Conservation (phyloP, 2,888 invertebrate species). For the Myopa tessellatipennis region DNA sequence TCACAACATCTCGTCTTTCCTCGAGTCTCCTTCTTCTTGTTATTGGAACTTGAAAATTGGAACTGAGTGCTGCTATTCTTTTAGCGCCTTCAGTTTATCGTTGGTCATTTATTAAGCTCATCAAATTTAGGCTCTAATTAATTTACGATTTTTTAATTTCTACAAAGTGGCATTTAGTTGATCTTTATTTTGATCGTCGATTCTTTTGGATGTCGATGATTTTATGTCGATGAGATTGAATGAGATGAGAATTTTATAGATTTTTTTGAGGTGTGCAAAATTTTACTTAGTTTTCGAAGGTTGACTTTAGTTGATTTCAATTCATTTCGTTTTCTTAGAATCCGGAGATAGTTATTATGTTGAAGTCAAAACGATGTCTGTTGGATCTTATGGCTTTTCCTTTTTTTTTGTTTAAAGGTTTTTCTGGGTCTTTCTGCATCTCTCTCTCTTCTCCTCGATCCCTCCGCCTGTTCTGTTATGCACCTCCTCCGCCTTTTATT, state of each 20-base stretch:
- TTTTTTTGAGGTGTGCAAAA: conserved; percentile 10
- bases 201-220: too few species aligned
- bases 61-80: not conserved
- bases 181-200: not conserved
- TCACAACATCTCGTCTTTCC: not conserved
- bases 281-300: not conserved
- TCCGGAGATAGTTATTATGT: not conserved
- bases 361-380: too few species aligned
- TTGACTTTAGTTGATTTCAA: not conserved
- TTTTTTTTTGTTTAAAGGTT: too few species aligned
- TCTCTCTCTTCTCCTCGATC: too few species aligned
- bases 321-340: not conserved
- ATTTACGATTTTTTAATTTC: conserved; percentile 53
- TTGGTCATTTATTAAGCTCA: conserved; percentile 25
- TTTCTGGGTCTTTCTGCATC: not conserved
- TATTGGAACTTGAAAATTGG: not conserved
- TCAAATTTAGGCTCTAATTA: conserved; percentile 45
- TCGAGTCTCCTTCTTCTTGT: not conserved
- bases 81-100: conserved; percentile 23
- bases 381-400: too few species aligned
- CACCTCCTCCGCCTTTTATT: too few species aligned
- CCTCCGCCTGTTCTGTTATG: too few species aligned
- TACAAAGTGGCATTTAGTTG: conserved; percentile 27
- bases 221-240: not conserved
- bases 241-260: conserved; percentile 7